Base-by-base conservation (phyloP, 2,797 vertebrate species). In the Perodicticus potto region DNA sequence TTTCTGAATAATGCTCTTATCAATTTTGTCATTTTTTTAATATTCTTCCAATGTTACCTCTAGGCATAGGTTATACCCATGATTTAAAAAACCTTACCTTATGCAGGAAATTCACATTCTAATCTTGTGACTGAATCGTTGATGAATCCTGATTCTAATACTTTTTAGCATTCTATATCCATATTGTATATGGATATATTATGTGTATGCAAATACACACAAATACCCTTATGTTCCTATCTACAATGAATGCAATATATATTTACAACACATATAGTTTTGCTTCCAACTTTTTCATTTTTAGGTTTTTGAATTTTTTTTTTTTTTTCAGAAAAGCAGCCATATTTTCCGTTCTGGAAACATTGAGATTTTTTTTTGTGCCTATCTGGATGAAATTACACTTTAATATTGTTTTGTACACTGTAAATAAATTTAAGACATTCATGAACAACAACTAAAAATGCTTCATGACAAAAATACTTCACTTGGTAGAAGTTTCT, bases 381-480 rank as follows among this genome's bases (percentile, higher is more conserved):
- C 1, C 29, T 63, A 2, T 11, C 20, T 49, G 16, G 11, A 34
- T 84, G 61, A 93, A 88, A 43, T 53, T 83, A 10, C 5, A 45
- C 20, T 55, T 89, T 7, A 72, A 57, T 77, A 76, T 61, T 82
- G 1, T 77, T 77, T 49, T 81, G 17, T 78, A 55, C 1, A 32
- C 4, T 69, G 7, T 57, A 55, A 76, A 63, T 59, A 69, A 81
- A 8, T 83, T 87, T 70, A 49, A 82, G 84, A 57, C 32, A 4
- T 85, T 95, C 40, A 73, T 32, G 7, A 77, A 57, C 27, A 45
- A 67, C 29, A 83, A 92, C 49, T 53, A 53, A 19, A 13, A 10
- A 25, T 59, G 7, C 3, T 94, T 94, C 57, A 72, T 70, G 85
- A 94, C 87, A 80, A 87, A 95, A 91, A 43, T 13, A 74, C 74